A percentile compares a stretch with the other conserved stretches of the same genome.
Evolutionary conservation across 2,797 vertebrate species (phyloP).

Genomic region (Cynodonichthys magdalenae): DNA sequence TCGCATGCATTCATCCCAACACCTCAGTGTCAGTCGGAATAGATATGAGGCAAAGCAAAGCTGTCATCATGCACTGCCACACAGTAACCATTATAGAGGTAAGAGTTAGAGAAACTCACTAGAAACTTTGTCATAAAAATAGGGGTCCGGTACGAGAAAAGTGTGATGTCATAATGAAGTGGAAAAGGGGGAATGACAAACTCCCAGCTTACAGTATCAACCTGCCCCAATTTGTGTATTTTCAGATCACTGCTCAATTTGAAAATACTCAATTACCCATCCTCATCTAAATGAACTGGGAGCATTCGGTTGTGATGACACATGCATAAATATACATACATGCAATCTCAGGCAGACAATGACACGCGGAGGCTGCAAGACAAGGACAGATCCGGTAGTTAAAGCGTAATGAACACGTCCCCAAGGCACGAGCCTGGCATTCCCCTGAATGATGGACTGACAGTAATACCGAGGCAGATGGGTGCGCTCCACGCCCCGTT

Average conservation of each 20-base stretch:
- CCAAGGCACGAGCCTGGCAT: conserved; percentile 73
- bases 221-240: conserved; percentile 11
- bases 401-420: conserved; percentile 84
- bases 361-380: conserved; percentile 72
- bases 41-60: conserved; percentile 45
- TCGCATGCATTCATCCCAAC: conserved; percentile 29
- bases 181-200: conserved; percentile 9
- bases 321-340: conserved; percentile 69
- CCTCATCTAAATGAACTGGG: conserved; percentile 28
- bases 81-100: conserved; percentile 42
- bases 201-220: conserved; percentile 17
- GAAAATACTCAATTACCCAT: conserved; percentile 6
- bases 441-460: conserved; percentile 84
- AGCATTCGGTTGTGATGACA: conserved; percentile 63
- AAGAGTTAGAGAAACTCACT: conserved; percentile 33
- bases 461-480: conserved; percentile 82
- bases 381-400: conserved; percentile 83
- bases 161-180: conserved; percentile 11
- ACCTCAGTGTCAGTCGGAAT: conserved; percentile 25
- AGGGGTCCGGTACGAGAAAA: conserved; percentile 15
- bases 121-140: conserved; percentile 27
- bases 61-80: conserved; percentile 38
- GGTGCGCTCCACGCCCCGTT: conserved; percentile 74
- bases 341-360: conserved; percentile 75
- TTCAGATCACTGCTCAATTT: conserved; percentile 24